Conservation (phyloP, 2,888 invertebrate species). For the Trachelus troglodyta region DNA sequence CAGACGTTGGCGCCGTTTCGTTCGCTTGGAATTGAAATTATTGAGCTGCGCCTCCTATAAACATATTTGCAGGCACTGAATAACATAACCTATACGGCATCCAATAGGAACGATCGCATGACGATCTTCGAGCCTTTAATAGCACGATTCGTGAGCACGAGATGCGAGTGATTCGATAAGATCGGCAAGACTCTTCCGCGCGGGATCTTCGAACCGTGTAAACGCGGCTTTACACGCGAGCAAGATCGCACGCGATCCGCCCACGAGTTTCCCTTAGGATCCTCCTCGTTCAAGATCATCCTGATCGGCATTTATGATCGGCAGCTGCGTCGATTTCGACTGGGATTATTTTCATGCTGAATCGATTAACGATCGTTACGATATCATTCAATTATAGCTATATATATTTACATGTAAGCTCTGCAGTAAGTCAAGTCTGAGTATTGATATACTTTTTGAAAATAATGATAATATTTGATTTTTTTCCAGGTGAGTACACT, state of each 20-base stretch:
- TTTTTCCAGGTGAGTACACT: neutral
- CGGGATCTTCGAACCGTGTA: conserved; percentile 49
- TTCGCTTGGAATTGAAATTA: neutral
- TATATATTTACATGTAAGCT: neutral
- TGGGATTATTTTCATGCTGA: too few relatives aligned
- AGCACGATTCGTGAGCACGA: neutral
- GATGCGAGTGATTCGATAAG: conserved; percentile 33
- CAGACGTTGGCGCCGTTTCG: neutral
- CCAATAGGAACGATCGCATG: neutral
- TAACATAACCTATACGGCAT: neutral
- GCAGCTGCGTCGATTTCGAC: neutral
- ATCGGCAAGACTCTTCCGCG: conserved; percentile 35
- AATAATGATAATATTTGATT: neutral
- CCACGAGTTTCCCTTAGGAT: neutral
- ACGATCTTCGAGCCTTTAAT: neutral
- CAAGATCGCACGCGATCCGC: conserved; percentile 27
- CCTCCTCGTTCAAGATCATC: neutral
- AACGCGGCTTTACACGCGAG: conserved; percentile 53
- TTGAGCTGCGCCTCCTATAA: neutral
- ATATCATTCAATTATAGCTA: neutral
- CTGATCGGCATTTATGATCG: neutral
- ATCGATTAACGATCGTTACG: neutral
- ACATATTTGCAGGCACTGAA: neutral
- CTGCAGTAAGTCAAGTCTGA: neutral
- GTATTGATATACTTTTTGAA: neutral